Base-by-base conservation (phyloP, 2,888 invertebrate species). In the Metallyticus violacea region DNA sequence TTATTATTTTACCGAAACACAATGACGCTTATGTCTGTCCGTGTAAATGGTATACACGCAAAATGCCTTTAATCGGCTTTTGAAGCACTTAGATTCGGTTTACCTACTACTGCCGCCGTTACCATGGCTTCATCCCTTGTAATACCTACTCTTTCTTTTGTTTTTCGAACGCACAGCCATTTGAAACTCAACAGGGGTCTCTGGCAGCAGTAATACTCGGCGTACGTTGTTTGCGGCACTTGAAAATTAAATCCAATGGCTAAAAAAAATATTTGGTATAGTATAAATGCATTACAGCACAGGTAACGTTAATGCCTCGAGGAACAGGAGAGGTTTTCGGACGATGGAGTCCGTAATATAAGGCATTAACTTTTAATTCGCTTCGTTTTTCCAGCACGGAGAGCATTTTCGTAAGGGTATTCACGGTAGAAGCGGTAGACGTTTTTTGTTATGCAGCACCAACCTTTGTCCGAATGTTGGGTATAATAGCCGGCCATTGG, bases 191-290 rank as follows among this genome's bases (percentile, higher is more conserved):
- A 82, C 82, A 82, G 86, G 82, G 82, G 62, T 79, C 40, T 79
- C 78, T 30, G 29, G 81, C 62, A 28, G 81, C 76, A 79, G 77
- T 86, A 86, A 86, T 86, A 77, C 86, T 26, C 26, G n/a, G 86
- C 62, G 79, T 79, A 40, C 30, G 81, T 86, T 87, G 87, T 87
- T 87, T 85, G 85, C 83, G 87, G 87, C 87, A 87, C 87, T 87
- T 87, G 87, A 87, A 87, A 87, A 87, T 87, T 87, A 87, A 87
- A 87, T 85, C 87, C 85, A 85, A 85, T 83, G 85, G 87, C 79
- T 87, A 82, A 87, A 86, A n/a, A 86, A 87, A 87, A 85, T 82
- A 76, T 82, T 82, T 86, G 82, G 77, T 86, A 86, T 81, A 62
- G 40, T 62, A 81, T 82, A 86, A 86, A 86, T 82, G 86, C 86